Conservation (phyloP, 2,888 invertebrate genomes). For the Hemistola chrysoprasaria region DNA sequence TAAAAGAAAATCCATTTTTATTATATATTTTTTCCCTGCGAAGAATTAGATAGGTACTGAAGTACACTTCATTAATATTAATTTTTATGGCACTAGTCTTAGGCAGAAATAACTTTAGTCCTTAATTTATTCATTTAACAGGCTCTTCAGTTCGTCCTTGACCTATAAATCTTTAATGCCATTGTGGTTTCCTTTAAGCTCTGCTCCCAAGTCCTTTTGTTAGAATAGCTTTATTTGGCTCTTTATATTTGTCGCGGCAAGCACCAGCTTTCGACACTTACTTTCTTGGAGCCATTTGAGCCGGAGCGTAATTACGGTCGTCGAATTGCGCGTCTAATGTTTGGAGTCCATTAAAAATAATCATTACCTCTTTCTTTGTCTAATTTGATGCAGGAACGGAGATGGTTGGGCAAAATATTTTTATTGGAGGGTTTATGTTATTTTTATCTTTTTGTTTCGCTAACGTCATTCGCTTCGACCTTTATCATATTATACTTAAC, state of each 20-base stretch:
- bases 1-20: too few relatives aligned
- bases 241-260: slow-evolving; percentile 23
- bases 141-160: slow-evolving; percentile 27
- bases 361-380: slow-evolving; percentile 22
- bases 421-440: slow-evolving; percentile 16
- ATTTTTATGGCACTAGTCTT: background rate
- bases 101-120: too few relatives aligned
- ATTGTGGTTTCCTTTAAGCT: slow-evolving; percentile 8
- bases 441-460: slow-evolving; percentile 10
- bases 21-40: too few relatives aligned
- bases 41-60: too few relatives aligned
- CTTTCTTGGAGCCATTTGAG: slow-evolving; percentile 20
- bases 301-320: slow-evolving; percentile 26
- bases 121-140: slow-evolving; percentile 9
- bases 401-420: slow-evolving; percentile 10
- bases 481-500: too few relatives aligned
- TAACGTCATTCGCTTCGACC: background rate
- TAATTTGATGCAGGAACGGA: slow-evolving; percentile 22
- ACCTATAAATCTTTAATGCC: slow-evolving; percentile 16
- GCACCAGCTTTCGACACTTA: slow-evolving; percentile 20
- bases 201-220: slow-evolving; percentile 15
- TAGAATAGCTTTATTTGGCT: slow-evolving; percentile 24
- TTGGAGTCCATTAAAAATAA: slow-evolving; percentile 26
- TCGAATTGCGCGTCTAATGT: slow-evolving; percentile 23
- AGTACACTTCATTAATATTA: too few relatives aligned